These are phyloP conservation scores for Apaloderma vittatum DNA, from an alignment of 2,113 vertebrate species.

Conservation along the genomic window DNA sequence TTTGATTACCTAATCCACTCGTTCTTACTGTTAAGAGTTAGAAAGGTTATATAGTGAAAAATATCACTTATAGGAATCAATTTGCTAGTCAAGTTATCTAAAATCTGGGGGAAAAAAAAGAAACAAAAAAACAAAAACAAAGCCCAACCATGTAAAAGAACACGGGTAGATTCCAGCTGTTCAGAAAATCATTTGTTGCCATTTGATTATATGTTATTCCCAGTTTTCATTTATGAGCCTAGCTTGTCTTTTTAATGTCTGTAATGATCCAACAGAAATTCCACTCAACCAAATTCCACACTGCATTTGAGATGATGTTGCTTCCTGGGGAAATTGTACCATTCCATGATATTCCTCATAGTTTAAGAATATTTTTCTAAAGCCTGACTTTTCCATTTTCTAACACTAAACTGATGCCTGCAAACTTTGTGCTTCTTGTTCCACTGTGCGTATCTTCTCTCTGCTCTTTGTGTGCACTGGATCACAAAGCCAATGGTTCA, in stretches of 20 bases:
- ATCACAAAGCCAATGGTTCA: not conserved
- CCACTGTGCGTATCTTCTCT: not conserved
- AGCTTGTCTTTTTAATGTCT: not conserved
- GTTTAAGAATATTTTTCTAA: conserved; percentile 30
- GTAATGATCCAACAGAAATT: not conserved
- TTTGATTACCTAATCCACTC: not conserved
- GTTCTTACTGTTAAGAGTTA: not conserved
- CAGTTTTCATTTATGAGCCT: not conserved
- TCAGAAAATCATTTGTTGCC: not conserved
- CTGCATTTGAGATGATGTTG: not conserved
- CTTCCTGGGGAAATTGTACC: not conserved
- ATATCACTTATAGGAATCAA: not conserved
- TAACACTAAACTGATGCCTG: not conserved
- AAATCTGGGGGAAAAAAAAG: not conserved
- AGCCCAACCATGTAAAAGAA: not conserved
- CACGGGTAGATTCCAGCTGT: not conserved
- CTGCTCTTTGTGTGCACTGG: not conserved
- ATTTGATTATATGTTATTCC: not conserved
- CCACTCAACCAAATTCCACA: not conserved
- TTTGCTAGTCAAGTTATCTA: not conserved
- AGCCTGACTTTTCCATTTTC: not conserved
- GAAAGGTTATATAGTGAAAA: not conserved
- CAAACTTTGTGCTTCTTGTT: not conserved
- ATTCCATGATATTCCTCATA: not conserved
- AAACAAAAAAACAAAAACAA: no score